Percentiles rank a stretch among this genome's conserved stretches.
These are phyloP conservation scores for Meloidogyne chitwoodi DNA, from an alignment of 1,140 invertebrate genomes.

Conservation along the genomic window DNA sequence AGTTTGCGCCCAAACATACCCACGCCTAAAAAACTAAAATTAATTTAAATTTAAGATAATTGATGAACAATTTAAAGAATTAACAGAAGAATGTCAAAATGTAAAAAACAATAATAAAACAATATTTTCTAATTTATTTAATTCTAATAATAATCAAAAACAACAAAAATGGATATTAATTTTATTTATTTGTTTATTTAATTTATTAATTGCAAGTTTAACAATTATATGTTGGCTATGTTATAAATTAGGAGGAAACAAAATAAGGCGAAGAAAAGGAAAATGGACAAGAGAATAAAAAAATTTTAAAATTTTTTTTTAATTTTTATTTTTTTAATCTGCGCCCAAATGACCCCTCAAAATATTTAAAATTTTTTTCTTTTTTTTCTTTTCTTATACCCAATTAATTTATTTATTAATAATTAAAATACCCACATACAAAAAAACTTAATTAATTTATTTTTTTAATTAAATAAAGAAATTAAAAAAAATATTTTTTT, in stretches of 20 bases:
- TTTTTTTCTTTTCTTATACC: too few relatives aligned
- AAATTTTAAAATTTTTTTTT: background rate
- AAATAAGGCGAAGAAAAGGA: constrained; percentile 3
- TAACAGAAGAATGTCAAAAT: constrained; percentile 35
- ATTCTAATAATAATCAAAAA: background rate
- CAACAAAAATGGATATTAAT: background rate
- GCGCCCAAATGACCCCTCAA: too few relatives aligned
- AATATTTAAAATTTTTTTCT: too few relatives aligned
- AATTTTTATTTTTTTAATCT: background rate
- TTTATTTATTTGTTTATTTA: constrained; percentile 9
- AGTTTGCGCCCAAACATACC: too few relatives aligned
- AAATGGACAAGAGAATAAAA: background rate
- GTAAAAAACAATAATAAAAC: background rate
- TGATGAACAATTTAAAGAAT: constrained; percentile 44
- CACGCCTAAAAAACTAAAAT: too few relatives aligned
- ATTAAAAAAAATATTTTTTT: too few relatives aligned
- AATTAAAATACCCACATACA: too few relatives aligned
- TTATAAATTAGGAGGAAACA: background rate
- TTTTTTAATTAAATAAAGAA: too few relatives aligned
- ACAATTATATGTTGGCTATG: constrained; percentile 17
- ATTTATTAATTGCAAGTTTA: constrained; percentile 5
- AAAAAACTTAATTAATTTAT: too few relatives aligned
- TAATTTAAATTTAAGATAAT: constrained; percentile 19
- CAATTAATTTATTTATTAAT: too few relatives aligned
- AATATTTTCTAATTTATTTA: constrained; percentile 1